Evolutionary conservation across 2,888 invertebrate species (phyloP), one percentile per base, ranked within the genome.

Genomic region (Trichacis sp.): DNA sequence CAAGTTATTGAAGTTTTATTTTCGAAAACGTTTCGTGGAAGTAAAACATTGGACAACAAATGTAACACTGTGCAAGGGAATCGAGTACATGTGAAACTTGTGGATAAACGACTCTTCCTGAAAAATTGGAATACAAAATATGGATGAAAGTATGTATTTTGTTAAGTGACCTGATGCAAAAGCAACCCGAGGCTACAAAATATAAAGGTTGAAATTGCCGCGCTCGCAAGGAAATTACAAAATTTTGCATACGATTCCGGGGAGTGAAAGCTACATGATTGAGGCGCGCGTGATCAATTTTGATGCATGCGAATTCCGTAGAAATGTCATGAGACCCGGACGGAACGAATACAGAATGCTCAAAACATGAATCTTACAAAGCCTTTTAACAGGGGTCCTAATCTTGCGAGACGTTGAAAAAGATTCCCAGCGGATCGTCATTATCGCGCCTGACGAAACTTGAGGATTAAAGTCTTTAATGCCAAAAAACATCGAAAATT

Each of bases 121-220:
- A n/a, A 12, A 14, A 38, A 38, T 14, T 14, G 5, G 4, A 14
- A 38, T 11, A 3, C n/a, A 38, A 14, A 38, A 38, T 14, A 14
- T 8, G 38, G 38, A 3, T 38, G 38, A 14, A 38, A 9, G n/a
- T 24, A 24, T 8, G 8, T 5, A 24, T 38, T 38, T 38, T n/a
- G 14, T 14, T 38, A 5, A 9, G 3, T n/a, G n/a, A 14, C 38
- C 14, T 38, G n/a, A 38, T 33, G 11, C 33, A n/a, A 17, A 11
- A 14, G 11, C 20, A 4, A 8, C 15, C 1, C 9, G 17, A 38
- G 12, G 36, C 42, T 24, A 12, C 51, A 11, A 20, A 18, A 14
- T 2, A 11, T 45, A 11, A 11, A 55, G 47, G 49, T 56, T 42
- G 48, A 9, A 24, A 12, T 36, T 48, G 17, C 48, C 40, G 40